Base-by-base conservation (phyloP, 2,113 vertebrate species). In the Neogobius melanostomus region DNA sequence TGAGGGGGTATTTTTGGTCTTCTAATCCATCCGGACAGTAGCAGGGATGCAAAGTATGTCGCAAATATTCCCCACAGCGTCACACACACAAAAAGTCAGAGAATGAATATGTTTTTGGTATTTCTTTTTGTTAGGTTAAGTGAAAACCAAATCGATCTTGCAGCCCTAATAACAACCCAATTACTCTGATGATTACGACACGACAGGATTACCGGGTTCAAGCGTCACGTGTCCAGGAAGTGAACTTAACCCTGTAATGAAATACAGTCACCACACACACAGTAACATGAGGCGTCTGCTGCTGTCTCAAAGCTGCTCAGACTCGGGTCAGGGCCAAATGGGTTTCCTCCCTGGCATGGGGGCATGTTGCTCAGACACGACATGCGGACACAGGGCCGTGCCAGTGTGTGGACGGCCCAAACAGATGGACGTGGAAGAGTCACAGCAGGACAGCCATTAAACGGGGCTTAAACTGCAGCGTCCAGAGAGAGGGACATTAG, bases 1-100 rank as follows among this genome's bases (percentile, higher is more conserved):
- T 11, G 46, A 53, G 8, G 15, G 62, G 43, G 72, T 84, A 81
- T 80, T 78, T 83, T 80, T 81, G 70, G 76, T 65, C 66, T 4
- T 43, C 59, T 81, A 75, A 79, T 77, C 81, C 75, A 75, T 6
- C 0, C 42, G 52, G 66, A 85, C 63, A 69, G 64, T 11, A 46
- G 57, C 56, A 66, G 66, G 77, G 66, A 75, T 64, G 62, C 61
- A 46, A 68, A 54, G 43, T 45, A 71, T 54, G 60, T 74, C 74
- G 62, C 72, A 45, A 42, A 68, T 56, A 64, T 51, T 44, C 46
- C 36, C 75, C 54, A 11, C 8, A 28, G 42, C 46, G 61, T 66
- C 21, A 21, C 21, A 21, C 21, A 21, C 21, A 21, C 21, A 21
- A 21, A 36, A 36, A 36, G 28, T 28, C 28, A 3, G 28, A 28